phyloP scores from a whole-genome alignment of 2,797 vertebrate genomes.

The Myripristis jacobus region DNA sequence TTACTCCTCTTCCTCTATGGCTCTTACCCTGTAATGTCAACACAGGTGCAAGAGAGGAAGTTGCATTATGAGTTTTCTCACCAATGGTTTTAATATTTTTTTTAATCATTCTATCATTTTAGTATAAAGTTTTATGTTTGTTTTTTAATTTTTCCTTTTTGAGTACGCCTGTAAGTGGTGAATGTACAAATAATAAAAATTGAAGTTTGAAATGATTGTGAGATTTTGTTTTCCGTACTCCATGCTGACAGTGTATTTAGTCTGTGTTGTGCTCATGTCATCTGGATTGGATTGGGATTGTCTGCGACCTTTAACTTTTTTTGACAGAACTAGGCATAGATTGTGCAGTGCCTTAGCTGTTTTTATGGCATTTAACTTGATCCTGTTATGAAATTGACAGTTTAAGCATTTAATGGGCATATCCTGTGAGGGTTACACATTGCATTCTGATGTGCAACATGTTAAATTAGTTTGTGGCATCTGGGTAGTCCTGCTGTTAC shows the following conservation, averaged over 20 bases:
- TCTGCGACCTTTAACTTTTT: not conserved
- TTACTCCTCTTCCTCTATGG: conserved; percentile 44
- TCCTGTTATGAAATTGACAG: too few species aligned
- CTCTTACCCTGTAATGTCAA: conserved; percentile 56
- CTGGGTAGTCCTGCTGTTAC: not conserved
- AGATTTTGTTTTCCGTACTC: conserved; percentile 29
- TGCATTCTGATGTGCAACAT: too few species aligned
- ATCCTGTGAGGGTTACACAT: too few species aligned
- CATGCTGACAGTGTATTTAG: not conserved
- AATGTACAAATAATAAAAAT: conserved; percentile 90
- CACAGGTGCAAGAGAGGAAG: conserved; percentile 64
- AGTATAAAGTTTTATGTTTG: conserved; percentile 78
- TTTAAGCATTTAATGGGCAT: too few species aligned
- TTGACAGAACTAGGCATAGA: too few species aligned
- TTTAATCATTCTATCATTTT: conserved; percentile 84
- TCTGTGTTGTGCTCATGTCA: not conserved
- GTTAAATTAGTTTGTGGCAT: not conserved
- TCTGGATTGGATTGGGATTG: too few species aligned
- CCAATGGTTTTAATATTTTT: conserved; percentile 81
- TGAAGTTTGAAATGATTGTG: conserved; percentile 74
- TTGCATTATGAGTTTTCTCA: conserved; percentile 77
- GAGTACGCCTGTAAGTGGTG: conserved; percentile 88
- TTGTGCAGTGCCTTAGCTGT: not conserved
- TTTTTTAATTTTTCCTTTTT: conserved; percentile 75
- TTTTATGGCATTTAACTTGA: not conserved